Conservation (phyloP, 2,888 invertebrate species). For the Subacronicta megacephala region DNA sequence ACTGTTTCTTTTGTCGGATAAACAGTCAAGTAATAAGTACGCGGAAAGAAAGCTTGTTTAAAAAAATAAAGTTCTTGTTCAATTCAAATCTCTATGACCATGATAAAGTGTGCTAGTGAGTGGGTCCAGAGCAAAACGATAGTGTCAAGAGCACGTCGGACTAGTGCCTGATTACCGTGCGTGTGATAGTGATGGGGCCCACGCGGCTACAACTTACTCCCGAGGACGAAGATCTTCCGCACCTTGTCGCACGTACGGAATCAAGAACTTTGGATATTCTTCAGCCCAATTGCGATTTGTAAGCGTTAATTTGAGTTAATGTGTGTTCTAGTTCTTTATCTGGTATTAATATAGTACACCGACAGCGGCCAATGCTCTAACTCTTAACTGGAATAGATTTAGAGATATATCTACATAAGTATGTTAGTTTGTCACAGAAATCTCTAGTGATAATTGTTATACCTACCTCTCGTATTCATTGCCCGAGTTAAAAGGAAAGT, state of each 20-base stretch:
- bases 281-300: slow-evolving; percentile 71
- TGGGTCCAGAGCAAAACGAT: slow-evolving; percentile 65
- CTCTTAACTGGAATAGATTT: slow-evolving; percentile 17
- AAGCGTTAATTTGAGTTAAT: slow-evolving; percentile 58
- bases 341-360: slow-evolving; percentile 25
- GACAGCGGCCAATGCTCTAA: slow-evolving; percentile 7
- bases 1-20: slow-evolving; percentile 63
- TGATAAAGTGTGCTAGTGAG: slow-evolving; percentile 71
- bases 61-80: slow-evolving; percentile 44
- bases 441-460: background rate
- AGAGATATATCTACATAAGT: slow-evolving; percentile 9
- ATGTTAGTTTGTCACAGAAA: slow-evolving; percentile 1
- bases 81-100: slow-evolving; percentile 62
- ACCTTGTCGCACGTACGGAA: slow-evolving; percentile 60
- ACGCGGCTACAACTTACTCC: slow-evolving; percentile 83
- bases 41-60: slow-evolving; percentile 55
- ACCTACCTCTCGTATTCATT: background rate
- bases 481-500: too few species aligned
- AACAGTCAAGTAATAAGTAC: slow-evolving; percentile 60
- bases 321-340: slow-evolving; percentile 38
- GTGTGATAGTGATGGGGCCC: slow-evolving; percentile 78
- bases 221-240: slow-evolving; percentile 79
- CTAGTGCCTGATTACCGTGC: slow-evolving; percentile 74
- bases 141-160: slow-evolving; percentile 69
- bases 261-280: slow-evolving; percentile 68